These are phyloP conservation scores for Rosalia funebris DNA, from an alignment of 2,888 invertebrate species.

Conservation along the genomic window DNA sequence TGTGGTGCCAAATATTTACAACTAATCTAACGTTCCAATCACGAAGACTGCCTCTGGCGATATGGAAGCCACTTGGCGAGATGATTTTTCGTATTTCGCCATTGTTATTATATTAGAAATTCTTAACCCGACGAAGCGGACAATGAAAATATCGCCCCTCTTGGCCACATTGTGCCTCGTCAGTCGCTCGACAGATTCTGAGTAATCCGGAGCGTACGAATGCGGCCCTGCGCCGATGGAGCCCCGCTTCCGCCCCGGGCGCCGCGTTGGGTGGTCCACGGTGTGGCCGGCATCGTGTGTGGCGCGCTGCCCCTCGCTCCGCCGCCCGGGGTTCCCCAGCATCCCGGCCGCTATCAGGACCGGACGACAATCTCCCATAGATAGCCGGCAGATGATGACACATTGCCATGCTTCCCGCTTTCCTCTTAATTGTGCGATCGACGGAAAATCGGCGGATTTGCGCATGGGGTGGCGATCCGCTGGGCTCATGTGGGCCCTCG, in stretches of 20 bases:
- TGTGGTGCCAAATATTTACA: too few species aligned
- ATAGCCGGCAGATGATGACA: conserved; percentile 18
- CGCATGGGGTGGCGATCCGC: conserved; percentile 5
- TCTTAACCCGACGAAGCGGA: too few species aligned
- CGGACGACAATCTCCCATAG: conserved; percentile 28
- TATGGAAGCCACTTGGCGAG: too few species aligned
- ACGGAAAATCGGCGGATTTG: conserved; percentile 9
- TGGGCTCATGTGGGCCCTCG: background rate
- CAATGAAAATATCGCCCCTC: too few species aligned
- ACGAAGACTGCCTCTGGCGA: too few species aligned
- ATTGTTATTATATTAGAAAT: too few species aligned
- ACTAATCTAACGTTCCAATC: too few species aligned
- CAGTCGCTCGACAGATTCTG: too few species aligned
- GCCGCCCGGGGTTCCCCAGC: conserved; percentile 40
- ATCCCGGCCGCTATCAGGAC: conserved; percentile 34
- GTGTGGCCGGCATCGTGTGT: conserved; percentile 65
- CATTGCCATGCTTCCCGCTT: conserved; percentile 20
- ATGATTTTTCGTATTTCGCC: too few species aligned
- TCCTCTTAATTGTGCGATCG: conserved; percentile 15
- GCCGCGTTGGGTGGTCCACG: conserved; percentile 62
- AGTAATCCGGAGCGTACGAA: conserved; percentile 2
- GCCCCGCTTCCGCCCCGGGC: conserved; percentile 49
- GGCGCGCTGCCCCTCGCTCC: conserved; percentile 53
- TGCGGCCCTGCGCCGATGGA: conserved; percentile 20
- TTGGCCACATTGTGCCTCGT: too few species aligned